These are phyloP conservation scores for Pristis pectinata DNA, from an alignment of 2,797 vertebrate species.

Conservation along the genomic window DNA sequence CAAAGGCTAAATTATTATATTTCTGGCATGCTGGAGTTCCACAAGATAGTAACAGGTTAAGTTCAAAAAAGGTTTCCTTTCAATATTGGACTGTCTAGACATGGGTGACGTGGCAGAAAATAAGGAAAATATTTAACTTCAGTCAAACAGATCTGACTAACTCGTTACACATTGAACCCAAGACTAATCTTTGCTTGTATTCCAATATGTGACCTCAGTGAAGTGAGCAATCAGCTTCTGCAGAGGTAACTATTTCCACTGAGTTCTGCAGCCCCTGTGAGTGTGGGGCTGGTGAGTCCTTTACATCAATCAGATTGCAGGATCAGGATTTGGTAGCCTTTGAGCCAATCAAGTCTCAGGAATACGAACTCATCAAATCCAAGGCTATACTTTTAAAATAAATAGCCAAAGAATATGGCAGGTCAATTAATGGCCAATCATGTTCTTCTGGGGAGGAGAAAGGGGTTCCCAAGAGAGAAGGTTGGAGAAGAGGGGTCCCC, in stretches of 20 bases:
- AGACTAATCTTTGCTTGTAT: constrained; percentile 2
- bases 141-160: constrained; percentile 26
- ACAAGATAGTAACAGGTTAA: constrained; percentile 10
- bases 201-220: constrained; percentile 19
- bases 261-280: neutral
- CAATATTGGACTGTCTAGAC: constrained; percentile 28
- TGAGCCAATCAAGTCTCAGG: neutral
- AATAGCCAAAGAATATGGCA: neutral
- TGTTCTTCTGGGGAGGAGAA: neutral
- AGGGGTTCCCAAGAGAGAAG: too few relatives aligned
- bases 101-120: constrained; percentile 34
- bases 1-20: neutral
- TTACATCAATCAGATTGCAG: neutral
- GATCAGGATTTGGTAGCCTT: too few relatives aligned
- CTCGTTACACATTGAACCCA: constrained; percentile 25
- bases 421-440: neutral
- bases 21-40: neutral
- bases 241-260: neutral
- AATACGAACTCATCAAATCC: neutral
- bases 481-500: too few relatives aligned
- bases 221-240: constrained; percentile 7
- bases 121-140: constrained; percentile 32
- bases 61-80: neutral
- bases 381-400: neutral
- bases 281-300: neutral